Evolutionary conservation across 2,797 vertebrate genomes (phyloP).

Genomic region (Poecilia velifera): DNA sequence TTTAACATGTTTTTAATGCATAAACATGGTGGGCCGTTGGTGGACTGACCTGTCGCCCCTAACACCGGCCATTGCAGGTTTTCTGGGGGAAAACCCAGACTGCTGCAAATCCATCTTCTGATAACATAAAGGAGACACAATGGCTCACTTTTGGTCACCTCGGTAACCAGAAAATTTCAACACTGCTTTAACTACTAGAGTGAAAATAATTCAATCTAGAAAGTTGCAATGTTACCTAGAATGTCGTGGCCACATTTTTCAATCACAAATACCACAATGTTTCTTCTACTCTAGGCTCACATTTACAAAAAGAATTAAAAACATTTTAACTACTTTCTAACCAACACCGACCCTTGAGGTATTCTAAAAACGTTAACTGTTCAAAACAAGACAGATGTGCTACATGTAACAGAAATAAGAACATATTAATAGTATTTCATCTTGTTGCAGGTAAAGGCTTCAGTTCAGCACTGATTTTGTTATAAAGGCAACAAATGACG

Average conservation of each 20-base stretch:
- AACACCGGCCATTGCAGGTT: no score
- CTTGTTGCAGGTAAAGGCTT: slow-evolving; percentile 18
- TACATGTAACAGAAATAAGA: neutral
- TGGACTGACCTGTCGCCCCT: no score
- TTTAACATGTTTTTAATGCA: no score
- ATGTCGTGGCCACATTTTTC: neutral
- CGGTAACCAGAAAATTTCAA: neutral
- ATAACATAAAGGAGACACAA: neutral
- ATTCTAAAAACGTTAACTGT: neutral
- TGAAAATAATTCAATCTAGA: neutral
- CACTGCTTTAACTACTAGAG: neutral
- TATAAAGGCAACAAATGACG: slow-evolving; percentile 46
- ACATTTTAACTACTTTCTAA: neutral
- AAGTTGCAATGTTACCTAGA: neutral
- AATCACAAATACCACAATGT: neutral
- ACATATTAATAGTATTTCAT: slow-evolving; percentile 4
- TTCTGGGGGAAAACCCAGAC: neutral
- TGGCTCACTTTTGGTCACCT: neutral
- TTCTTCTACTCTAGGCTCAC: neutral
- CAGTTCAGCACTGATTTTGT: slow-evolving; percentile 32
- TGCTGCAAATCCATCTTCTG: neutral
- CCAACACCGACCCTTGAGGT: neutral
- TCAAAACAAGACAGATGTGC: neutral
- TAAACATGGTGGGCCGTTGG: no score
- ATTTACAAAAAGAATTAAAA: neutral